Conservation (phyloP, 2,113 vertebrate genomes). For the Raphicerus campestris region DNA sequence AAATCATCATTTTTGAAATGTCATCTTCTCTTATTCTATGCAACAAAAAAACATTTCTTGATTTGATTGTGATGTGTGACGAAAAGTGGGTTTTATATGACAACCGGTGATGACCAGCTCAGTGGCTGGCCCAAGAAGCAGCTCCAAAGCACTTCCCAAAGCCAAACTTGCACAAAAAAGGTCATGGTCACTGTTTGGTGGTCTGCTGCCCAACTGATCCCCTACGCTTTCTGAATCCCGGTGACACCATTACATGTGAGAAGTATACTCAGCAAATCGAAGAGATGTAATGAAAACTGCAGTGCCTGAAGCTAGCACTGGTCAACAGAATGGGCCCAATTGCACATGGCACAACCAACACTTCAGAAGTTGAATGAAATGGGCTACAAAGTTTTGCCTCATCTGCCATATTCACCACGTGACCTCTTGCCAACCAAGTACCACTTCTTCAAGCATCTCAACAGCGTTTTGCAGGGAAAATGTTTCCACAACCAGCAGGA, state of each 20-base stretch:
- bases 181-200: neutral
- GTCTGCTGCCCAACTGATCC: neutral
- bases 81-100: neutral
- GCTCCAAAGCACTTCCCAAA: neutral
- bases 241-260: neutral
- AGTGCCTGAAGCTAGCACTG: neutral
- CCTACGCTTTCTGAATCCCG: neutral
- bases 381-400: neutral
- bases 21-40: neutral
- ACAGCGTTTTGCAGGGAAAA: neutral
- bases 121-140: neutral
- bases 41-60: neutral
- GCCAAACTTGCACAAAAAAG: neutral
- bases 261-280: neutral
- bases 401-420: neutral
- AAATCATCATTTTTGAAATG: neutral
- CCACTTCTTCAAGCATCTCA: neutral
- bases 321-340: neutral
- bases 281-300: neutral
- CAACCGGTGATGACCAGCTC: neutral
- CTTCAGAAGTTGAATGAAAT: neutral
- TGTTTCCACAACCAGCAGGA: neutral
- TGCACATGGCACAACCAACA: neutral
- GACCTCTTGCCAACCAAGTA: neutral
- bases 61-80: neutral